Evolutionary conservation across 2,797 vertebrate species (phyloP), one percentile per base, ranked within the genome.

Genomic region (Momotus momota): DNA sequence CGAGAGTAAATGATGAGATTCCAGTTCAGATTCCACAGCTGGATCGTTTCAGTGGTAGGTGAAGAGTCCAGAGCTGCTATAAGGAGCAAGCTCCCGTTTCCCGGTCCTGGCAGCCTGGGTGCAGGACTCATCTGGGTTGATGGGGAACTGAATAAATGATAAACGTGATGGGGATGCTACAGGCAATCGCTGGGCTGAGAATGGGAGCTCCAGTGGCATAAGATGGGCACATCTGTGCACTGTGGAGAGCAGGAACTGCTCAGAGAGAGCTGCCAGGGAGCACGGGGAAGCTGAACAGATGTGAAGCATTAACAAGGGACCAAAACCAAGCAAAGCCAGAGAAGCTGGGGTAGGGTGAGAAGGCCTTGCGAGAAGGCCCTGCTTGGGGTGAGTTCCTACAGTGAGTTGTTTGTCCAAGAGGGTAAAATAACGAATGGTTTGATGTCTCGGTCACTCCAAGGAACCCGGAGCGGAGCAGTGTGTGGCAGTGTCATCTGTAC

Each of bases 81-180:
- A 29, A 52, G 48, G 29, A 80, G 55, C 18, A 23, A 84, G 19
- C 38, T 71, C 31, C 57, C 43, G 46, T 51, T 75, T 29, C 71
- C 81, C 26, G 27, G 33, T 19, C 0, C 29, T 35, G 46, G 49
- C 82, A 91, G 66, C 85, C 72, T 7, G 72, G 25, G 33, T 22
- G 82, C 38, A 35, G 88, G 80, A 27, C 57, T 19, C 70, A 23
- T 43, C 80, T 93, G 95, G 65, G 49, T 38, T 81, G 61, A 70
- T 51, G 87, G 70, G 82, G 51, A 66, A 16, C 86, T 92, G 75
- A 94, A 82, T 82, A 77, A 89, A 46, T 71, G 65, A 93, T 75
- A 10, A 61, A 80, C 18, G 86, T 45, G 75, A 49, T 83, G 89
- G 58, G 49, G 60, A 31, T 86, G 87, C 54, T 65, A 26, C 17